phyloP scores from a whole-genome alignment of 2,888 invertebrate species.

The Torymus aiolomorphi region DNA sequence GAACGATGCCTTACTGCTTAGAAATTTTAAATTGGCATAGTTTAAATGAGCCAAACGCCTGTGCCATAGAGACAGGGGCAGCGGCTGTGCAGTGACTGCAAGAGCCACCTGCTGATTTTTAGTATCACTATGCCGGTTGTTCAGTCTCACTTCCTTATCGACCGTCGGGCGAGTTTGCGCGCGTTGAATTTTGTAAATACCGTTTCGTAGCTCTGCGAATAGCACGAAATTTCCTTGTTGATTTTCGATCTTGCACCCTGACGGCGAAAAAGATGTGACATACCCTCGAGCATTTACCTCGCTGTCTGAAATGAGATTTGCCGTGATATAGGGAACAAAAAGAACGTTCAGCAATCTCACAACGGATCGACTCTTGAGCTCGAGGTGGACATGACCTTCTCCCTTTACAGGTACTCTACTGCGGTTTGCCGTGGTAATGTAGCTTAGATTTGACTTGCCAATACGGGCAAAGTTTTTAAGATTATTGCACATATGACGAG shows the following conservation, averaged over 20 bases:
- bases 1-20: background rate
- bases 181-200: background rate
- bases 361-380: background rate
- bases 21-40: background rate
- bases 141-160: background rate
- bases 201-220: background rate
- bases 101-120: background rate
- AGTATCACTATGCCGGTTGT: background rate
- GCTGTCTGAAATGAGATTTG: no score
- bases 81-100: background rate
- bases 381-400: background rate
- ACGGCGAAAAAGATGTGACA: background rate
- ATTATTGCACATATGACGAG: background rate
- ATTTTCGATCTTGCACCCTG: background rate
- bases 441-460: background rate
- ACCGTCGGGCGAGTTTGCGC: background rate
- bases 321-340: no score
- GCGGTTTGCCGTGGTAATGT: background rate
- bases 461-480: background rate
- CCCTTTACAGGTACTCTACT: background rate
- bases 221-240: background rate
- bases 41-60: background rate
- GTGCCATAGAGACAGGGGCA: background rate
- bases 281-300: no score
- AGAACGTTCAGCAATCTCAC: no score